A percentile compares a stretch with the other conserved stretches of the same genome.
Evolutionary conservation across 2,797 vertebrate genomes (phyloP).

Genomic region (Acanthurus lineatus): DNA sequence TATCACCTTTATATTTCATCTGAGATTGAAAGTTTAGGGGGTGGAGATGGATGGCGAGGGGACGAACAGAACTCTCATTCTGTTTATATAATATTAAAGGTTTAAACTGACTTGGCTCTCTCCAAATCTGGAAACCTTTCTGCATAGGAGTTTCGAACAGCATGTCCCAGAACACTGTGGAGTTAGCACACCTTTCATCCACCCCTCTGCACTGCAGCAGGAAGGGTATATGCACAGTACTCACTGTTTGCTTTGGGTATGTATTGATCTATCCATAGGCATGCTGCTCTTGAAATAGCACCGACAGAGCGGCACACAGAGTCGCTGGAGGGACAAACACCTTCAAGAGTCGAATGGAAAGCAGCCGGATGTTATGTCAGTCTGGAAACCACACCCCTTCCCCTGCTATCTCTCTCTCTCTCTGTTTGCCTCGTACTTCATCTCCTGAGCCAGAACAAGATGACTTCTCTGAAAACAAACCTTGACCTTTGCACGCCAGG

Average conservation of each 20-base stretch:
- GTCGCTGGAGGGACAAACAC: slow-evolving; percentile 40
- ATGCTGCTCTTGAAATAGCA: slow-evolving; percentile 82
- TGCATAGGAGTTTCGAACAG: slow-evolving; percentile 46
- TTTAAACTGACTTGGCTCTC: slow-evolving; percentile 12
- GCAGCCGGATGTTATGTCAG: slow-evolving; percentile 45
- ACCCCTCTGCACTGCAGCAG: slow-evolving; percentile 62
- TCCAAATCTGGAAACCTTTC: slow-evolving; percentile 47
- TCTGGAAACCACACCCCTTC: slow-evolving; percentile 34
- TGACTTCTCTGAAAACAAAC: slow-evolving; percentile 69
- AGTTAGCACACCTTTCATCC: slow-evolving; percentile 56
- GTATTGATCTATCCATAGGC: slow-evolving; percentile 79
- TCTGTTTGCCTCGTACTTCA: slow-evolving; percentile 18
- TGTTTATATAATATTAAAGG: slow-evolving; percentile 45
- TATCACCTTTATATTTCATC: slow-evolving; percentile 46
- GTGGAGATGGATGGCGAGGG: background rate
- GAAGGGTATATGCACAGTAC: slow-evolving; percentile 44
- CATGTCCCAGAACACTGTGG: slow-evolving; percentile 58
- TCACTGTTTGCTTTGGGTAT: slow-evolving; percentile 60
- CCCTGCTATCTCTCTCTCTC: background rate
- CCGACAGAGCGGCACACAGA: slow-evolving; percentile 43
- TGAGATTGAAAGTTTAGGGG: background rate
- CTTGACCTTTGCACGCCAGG: slow-evolving; percentile 71
- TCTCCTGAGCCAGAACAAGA: slow-evolving; percentile 51
- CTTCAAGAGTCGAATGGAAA: slow-evolving; percentile 48
- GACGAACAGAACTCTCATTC: slow-evolving; percentile 7